A percentile compares a stretch with the other conserved stretches of the same genome.
Conservation (phyloP, 35 echinoderm and acorn worm species). For the Chiridota heheva region DNA sequence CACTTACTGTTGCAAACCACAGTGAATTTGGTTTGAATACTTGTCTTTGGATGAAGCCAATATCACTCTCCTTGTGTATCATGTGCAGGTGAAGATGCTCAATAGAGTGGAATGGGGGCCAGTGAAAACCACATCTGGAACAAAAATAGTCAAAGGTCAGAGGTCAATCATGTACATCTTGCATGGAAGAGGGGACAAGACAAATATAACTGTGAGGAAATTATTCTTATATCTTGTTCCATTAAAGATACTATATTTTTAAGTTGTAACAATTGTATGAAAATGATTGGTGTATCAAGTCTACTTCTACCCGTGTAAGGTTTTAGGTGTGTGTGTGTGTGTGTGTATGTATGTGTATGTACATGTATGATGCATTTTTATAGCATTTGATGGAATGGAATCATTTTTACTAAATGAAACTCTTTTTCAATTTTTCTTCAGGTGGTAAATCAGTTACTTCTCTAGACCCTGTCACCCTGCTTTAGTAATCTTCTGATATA, state of each 20-base stretch:
- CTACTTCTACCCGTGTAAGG: background rate
- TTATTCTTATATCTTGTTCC: background rate
- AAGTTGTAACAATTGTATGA: background rate
- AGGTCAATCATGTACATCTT: background rate
- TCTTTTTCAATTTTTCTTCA: too few relatives aligned
- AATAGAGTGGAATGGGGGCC: constrained; percentile 81
- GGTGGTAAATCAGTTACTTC: too few relatives aligned
- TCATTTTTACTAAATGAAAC: too few relatives aligned
- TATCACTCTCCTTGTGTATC: constrained; percentile 50
- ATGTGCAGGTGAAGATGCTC: constrained; percentile 91
- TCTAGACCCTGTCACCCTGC: too few relatives aligned
- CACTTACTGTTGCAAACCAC: constrained; percentile 77
- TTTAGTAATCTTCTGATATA: too few relatives aligned
- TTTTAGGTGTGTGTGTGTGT: too few relatives aligned
- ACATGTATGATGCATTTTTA: too few relatives aligned
- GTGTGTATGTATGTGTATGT: too few relatives aligned
- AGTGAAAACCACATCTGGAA: constrained; percentile 75
- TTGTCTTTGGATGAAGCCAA: constrained; percentile 55
- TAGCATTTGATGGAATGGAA: too few relatives aligned
- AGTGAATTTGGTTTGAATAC: constrained; percentile 63
- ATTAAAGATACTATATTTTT: background rate
- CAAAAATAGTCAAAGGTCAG: background rate
- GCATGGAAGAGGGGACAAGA: background rate
- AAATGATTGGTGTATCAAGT: background rate
- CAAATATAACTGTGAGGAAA: background rate